Evolutionary conservation across 2,113 vertebrate genomes (phyloP).

Genomic region (Desmodus rotundus): DNA sequence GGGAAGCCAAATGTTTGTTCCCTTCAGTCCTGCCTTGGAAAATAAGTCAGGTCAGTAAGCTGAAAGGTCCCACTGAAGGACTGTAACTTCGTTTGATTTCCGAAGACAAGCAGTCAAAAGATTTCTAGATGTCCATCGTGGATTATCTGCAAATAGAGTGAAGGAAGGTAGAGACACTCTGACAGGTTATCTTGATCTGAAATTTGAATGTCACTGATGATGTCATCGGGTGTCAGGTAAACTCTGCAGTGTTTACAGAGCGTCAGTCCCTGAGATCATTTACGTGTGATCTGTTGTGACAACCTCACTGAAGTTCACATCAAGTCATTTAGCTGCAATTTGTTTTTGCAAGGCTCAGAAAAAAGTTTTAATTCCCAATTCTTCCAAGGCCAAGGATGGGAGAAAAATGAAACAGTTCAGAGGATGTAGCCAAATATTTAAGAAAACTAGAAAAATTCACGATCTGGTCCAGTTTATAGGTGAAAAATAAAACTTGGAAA

Average conservation of each 20-base stretch:
- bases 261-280: neutral
- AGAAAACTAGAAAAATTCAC: neutral
- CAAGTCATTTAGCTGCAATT: neutral
- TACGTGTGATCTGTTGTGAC: neutral
- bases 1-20: neutral
- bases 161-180: neutral
- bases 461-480: neutral
- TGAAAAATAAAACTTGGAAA: neutral
- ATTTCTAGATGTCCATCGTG: neutral
- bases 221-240: neutral
- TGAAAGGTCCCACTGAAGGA: neutral
- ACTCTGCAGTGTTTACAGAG: neutral
- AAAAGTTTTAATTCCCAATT: neutral
- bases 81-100: neutral
- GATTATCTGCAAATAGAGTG: neutral
- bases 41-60: neutral
- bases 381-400: neutral
- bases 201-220: neutral
- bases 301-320: neutral
- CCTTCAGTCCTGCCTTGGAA: neutral
- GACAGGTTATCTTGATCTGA: neutral
- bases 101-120: neutral
- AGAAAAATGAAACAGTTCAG: neutral
- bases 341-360: neutral
- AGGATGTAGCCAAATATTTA: neutral